Percentiles rank a stretch among this genome's conserved stretches.
Conservation (phyloP, 2,797 vertebrate species). For the Pantherophis vulpinus region DNA sequence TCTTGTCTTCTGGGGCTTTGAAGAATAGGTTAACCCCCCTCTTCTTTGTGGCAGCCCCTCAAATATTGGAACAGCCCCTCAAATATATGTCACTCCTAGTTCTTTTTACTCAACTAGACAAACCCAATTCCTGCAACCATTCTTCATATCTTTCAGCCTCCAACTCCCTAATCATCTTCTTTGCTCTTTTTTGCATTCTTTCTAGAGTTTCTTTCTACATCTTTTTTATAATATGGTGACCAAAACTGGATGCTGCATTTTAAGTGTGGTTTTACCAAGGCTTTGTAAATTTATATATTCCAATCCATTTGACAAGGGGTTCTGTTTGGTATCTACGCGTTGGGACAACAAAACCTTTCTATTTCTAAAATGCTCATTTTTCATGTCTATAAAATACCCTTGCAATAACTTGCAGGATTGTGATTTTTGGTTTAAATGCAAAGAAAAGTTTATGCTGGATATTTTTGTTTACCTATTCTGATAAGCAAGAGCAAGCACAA, state of each 20-base stretch:
- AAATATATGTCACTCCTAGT: not conserved
- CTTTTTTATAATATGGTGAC: not conserved
- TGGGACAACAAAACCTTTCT: not conserved
- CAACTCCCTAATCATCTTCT: not conserved
- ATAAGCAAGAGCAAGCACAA: not conserved
- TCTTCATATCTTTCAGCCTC: not conserved
- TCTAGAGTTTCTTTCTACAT: not conserved
- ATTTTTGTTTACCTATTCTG: not conserved
- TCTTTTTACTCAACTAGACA: not conserved
- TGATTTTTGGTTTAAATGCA: not conserved
- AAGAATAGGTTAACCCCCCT: not conserved
- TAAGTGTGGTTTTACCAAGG: not conserved
- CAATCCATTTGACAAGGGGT: not conserved
- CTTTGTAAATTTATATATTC: not conserved
- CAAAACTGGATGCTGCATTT: not conserved
- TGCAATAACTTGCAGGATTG: not conserved
- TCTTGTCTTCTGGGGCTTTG: not conserved
- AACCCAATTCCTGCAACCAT: not conserved
- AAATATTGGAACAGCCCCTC: not conserved
- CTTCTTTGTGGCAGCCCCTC: not conserved
- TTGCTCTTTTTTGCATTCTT: not conserved
- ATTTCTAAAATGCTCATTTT: not conserved
- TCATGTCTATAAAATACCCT: not conserved
- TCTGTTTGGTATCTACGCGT: not conserved
- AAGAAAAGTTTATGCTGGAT: not conserved